Conservation (phyloP, 2,888 invertebrate species). For the Caenorhabditis angaria region DNA sequence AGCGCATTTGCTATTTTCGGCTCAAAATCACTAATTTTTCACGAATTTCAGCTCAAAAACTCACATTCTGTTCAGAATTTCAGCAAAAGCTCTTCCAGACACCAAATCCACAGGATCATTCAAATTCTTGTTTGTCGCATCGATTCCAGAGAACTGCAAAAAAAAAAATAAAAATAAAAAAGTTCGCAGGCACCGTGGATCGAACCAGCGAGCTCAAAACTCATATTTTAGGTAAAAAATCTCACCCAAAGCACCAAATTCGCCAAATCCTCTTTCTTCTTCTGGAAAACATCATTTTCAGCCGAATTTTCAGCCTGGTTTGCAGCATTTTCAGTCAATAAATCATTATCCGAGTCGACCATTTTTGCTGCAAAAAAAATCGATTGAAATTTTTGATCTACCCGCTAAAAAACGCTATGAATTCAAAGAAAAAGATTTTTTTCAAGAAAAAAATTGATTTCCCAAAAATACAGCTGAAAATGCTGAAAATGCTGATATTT, state of each 20-base stretch:
- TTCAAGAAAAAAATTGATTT: no score
- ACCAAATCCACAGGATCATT: conserved; percentile 11
- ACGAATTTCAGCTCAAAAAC: neutral
- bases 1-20: no score
- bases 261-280: conserved; percentile 14
- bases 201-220: no score
- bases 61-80: conserved; percentile 35
- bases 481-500: neutral
- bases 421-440: neutral
- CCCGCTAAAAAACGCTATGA: conserved; percentile 6
- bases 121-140: neutral
- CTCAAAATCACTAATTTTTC: neutral
- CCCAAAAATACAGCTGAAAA: no score
- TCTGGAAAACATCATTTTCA: conserved; percentile 6
- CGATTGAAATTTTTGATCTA: conserved; percentile 8
- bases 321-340: neutral
- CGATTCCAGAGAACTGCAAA: conserved; percentile 6
- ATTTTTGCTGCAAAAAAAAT: no score
- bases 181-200: no score
- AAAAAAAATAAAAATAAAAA: neutral
- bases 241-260: conserved; percentile 30
- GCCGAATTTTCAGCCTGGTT: neutral
- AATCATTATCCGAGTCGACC: neutral
- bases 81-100: conserved; percentile 34
- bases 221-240: no score